Evolutionary conservation across 2,797 vertebrate genomes (phyloP).

Genomic region (Gallirallus australis): DNA sequence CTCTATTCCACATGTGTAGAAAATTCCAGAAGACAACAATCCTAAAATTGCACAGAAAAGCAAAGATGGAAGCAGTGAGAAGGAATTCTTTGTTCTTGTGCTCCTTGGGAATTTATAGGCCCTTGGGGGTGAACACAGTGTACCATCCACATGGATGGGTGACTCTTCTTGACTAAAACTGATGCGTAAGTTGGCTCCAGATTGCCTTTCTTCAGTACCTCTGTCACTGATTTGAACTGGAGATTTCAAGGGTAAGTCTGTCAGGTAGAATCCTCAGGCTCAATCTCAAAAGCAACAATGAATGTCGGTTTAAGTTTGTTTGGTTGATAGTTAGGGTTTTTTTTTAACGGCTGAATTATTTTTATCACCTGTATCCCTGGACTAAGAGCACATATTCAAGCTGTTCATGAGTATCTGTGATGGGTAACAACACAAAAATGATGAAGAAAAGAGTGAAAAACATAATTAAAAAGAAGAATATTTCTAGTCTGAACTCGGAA

Average conservation of each 20-base stretch:
- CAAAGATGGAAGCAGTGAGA: background rate
- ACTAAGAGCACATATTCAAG: background rate
- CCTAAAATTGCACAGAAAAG: background rate
- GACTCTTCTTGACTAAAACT: background rate
- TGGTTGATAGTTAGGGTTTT: background rate
- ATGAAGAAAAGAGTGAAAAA: background rate
- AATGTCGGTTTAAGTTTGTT: no score
- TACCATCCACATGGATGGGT: background rate
- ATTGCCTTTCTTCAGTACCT: background rate
- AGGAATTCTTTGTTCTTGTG: background rate
- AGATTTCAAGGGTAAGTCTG: background rate
- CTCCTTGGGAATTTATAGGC: background rate
- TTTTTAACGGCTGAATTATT: background rate
- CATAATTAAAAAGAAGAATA: background rate
- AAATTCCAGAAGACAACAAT: background rate
- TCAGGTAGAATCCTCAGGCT: background rate
- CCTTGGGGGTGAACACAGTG: fast-evolving
- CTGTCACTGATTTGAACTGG: background rate
- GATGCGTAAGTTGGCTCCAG: background rate
- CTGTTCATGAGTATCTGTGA: background rate
- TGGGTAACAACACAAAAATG: background rate
- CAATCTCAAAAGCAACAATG: background rate
- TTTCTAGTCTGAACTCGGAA: background rate
- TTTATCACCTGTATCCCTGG: background rate
- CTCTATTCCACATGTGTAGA: background rate